These are phyloP conservation scores for Pangasianodon gigas DNA, from an alignment of 2,113 vertebrate genomes.

Conservation along the genomic window DNA sequence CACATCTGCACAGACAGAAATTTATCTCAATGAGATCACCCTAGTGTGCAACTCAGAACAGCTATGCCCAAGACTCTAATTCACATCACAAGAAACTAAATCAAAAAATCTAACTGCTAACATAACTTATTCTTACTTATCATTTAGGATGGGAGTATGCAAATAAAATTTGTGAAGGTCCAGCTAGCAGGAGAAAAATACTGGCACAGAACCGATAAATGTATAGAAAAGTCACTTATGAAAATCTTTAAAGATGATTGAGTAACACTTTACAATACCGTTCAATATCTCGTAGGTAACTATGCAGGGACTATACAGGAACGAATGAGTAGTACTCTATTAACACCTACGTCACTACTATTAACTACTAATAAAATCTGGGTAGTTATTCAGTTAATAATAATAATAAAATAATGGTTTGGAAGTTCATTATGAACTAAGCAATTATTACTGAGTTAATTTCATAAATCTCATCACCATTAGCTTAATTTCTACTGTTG, in stretches of 20 bases:
- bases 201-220: neutral
- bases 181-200: neutral
- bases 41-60: neutral
- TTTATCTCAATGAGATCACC: neutral
- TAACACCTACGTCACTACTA: neutral
- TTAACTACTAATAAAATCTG: neutral
- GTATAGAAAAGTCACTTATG: neutral
- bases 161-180: neutral
- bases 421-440: neutral
- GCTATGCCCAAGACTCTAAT: neutral
- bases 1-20: conserved; percentile 14
- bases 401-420: neutral
- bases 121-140: neutral
- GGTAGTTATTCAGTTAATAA: neutral
- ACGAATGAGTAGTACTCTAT: neutral
- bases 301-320: no score
- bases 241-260: neutral
- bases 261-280: neutral
- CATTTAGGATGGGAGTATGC: neutral
- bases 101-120: neutral
- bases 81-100: neutral
- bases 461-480: neutral
- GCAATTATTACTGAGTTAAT: neutral
- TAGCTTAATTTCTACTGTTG: neutral
- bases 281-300: neutral